These are phyloP conservation scores for Calameuta idolon DNA, from an alignment of 2,888 invertebrate species.

Conservation along the genomic window DNA sequence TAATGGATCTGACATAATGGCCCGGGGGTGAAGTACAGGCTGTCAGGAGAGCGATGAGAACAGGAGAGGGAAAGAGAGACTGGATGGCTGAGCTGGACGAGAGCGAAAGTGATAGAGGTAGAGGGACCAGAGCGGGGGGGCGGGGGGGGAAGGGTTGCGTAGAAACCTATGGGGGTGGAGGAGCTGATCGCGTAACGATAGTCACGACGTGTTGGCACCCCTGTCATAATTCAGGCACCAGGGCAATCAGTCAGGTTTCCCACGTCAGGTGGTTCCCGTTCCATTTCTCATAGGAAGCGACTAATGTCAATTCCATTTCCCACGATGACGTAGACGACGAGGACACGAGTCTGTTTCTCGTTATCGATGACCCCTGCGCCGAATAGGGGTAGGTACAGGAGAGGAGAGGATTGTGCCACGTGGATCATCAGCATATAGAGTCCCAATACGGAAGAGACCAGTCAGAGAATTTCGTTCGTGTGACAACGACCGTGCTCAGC, in stretches of 20 bases:
- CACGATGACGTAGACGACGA: constrained; percentile 6
- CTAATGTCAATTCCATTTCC: constrained; percentile 25
- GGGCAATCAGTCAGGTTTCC: constrained; percentile 28
- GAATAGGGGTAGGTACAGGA: background rate
- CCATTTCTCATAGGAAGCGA: constrained; percentile 8
- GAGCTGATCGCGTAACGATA: constrained; percentile 29
- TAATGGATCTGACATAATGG: constrained; percentile 24
- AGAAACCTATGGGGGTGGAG: background rate
- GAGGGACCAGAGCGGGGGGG: background rate
- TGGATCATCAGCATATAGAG: background rate
- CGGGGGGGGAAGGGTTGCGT: background rate
- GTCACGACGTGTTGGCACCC: constrained; percentile 29
- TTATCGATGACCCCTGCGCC: background rate
- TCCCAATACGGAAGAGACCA: background rate
- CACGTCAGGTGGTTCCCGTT: constrained; percentile 21
- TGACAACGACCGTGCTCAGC: background rate
- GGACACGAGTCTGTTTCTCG: background rate
- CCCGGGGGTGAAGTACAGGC: background rate
- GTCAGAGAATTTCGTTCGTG: background rate
- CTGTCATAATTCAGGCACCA: constrained; percentile 26
- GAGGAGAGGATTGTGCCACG: background rate
- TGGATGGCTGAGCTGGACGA: background rate
- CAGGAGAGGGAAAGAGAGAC: constrained; percentile 12
- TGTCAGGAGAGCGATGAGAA: background rate
- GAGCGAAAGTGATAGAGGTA: constrained; percentile 7